A percentile compares a stretch with the other conserved stretches of the same genome.
Evolutionary conservation across 2,888 invertebrate genomes (phyloP).

Genomic region (Drosophila parthenogenetica): DNA sequence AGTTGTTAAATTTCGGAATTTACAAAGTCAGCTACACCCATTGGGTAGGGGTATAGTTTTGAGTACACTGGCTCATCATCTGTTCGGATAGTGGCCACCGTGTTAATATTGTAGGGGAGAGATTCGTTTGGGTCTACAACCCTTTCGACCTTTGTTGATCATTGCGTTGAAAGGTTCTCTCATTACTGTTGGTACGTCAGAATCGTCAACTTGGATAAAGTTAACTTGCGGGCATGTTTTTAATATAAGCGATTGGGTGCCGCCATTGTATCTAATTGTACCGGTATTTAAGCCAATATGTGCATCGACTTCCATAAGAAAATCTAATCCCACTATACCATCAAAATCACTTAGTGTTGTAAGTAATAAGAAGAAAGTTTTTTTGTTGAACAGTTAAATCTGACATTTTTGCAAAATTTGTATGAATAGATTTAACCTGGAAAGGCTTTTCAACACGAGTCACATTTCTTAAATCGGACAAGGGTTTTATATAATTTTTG

Average conservation of each 20-base stretch:
- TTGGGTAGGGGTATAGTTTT: too few species aligned
- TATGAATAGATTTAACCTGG: slow-evolving; percentile 1
- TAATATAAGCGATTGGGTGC: background rate
- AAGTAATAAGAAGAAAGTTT: background rate
- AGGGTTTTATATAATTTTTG: background rate
- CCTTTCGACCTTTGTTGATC: too few species aligned
- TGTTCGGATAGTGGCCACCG: too few species aligned
- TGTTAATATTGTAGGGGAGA: too few species aligned
- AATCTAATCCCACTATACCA: background rate
- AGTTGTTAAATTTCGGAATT: too few species aligned
- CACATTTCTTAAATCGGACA: background rate
- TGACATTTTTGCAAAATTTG: slow-evolving; percentile 3
- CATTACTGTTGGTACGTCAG: slow-evolving; percentile 5
- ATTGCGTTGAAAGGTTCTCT: too few species aligned
- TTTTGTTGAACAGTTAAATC: background rate
- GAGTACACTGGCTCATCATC: too few species aligned
- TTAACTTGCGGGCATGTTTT: slow-evolving; percentile 8
- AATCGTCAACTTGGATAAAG: slow-evolving; percentile 6
- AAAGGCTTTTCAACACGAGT: background rate
- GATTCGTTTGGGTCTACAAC: too few species aligned
- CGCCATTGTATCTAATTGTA: background rate
- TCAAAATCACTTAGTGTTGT: background rate
- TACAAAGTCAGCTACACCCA: too few species aligned
- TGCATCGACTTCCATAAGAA: slow-evolving; percentile 7
- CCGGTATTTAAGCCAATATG: background rate